A percentile compares a stretch with the other conserved stretches of the same genome.
phyloP scores from a whole-genome alignment of 2,797 vertebrate genomes.

The Neosilurus mollespiculum region DNA sequence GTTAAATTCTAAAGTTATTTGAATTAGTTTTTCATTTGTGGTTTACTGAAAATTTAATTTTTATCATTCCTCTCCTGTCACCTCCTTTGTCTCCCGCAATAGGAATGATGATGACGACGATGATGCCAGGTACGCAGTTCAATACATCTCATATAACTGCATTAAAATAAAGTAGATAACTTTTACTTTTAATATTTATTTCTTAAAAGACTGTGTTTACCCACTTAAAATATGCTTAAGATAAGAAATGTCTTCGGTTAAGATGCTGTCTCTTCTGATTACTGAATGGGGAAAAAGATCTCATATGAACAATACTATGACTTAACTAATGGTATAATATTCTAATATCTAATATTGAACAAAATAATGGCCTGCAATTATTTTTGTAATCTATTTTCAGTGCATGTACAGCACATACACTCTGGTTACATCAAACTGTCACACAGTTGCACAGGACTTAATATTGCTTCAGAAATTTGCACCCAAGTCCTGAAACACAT shows the following conservation, averaged over 20 bases:
- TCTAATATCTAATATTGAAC: not conserved
- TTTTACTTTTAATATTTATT: not conserved
- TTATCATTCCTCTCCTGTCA: not conserved
- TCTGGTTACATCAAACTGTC: not conserved
- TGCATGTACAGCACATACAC: not conserved
- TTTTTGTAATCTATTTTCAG: not conserved
- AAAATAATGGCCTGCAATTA: not conserved
- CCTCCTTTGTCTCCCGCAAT: not conserved
- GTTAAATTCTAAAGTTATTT: not conserved
- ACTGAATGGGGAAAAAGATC: not conserved
- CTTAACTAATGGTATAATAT: not conserved
- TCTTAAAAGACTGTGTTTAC: not conserved
- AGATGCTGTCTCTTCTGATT: not conserved
- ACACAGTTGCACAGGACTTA: not conserved
- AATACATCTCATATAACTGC: not conserved
- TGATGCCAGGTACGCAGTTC: constrained; percentile 13
- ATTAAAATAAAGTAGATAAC: not conserved
- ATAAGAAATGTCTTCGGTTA: not conserved
- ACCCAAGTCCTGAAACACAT: not conserved
- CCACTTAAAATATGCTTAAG: not conserved
- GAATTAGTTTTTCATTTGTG: not conserved
- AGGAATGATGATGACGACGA: not conserved
- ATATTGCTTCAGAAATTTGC: not conserved
- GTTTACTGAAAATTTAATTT: not conserved
- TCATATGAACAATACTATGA: not conserved